Evolutionary conservation across 2,113 vertebrate species (phyloP), one percentile per base, ranked within the genome.

Genomic region (Megalops atlanticus): DNA sequence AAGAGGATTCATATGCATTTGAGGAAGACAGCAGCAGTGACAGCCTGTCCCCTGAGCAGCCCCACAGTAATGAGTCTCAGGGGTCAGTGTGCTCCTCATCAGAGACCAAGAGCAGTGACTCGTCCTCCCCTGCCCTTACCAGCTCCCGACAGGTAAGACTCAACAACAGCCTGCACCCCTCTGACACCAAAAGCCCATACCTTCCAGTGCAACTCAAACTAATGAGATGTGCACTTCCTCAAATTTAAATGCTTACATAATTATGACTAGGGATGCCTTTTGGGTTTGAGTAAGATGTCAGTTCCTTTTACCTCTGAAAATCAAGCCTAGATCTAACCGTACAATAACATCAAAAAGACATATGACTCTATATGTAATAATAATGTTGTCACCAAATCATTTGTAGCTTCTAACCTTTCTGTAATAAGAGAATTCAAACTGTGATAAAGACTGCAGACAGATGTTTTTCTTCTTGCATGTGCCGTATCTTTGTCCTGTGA

Each of bases 11-110:
- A 0, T 99, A 98, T 68, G 95, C 96, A 21, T 99, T 99, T 77
- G 98, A 99, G 86, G 98, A 99, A 88, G 97, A 99, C 89, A 99
- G 97, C 93, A 96, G 97, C 93, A 96, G 95, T 0, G 97, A 98
- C 54, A 95, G 95, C 77, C 92, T 98, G 87, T 98, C 96, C 85
- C 97, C 96, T 0, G 97, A 97, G 81, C 97, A 96, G 86, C 88
- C 92, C 52, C 91, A 92, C 87, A 94, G 92, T 12, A 94, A 97
- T 27, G 96, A 97, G 84, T 95, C 95, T 1, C 96, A 94, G 80
- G 93, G 92, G 31, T 95, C 93, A 1, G 89, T 86, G 0, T 94
- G 94, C 85, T 94, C 93, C 3, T 88, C 93, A 0, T 81, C 91
- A 0, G 93, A 94, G 80, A 81, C 89, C n/a, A 95, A 95, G 58